These are phyloP conservation scores for Coelinius sp. DNA, from an alignment of 2,888 invertebrate species.

Conservation along the genomic window DNA sequence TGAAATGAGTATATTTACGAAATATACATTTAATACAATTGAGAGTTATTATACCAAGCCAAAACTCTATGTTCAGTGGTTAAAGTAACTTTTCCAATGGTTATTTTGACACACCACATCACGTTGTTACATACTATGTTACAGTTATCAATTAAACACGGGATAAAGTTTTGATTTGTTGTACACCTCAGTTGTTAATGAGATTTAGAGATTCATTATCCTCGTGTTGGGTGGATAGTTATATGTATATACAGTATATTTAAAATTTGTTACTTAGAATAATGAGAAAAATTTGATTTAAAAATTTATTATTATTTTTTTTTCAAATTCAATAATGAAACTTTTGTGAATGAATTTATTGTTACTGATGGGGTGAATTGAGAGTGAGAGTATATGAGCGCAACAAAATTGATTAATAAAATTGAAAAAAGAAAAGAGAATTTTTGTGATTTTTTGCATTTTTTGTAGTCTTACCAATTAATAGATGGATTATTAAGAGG, in stretches of 20 bases:
- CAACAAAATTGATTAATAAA: conserved; percentile 23
- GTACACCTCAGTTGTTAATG: neutral
- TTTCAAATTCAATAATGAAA: conserved; percentile 25
- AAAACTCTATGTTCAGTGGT: neutral
- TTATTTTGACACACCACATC: neutral
- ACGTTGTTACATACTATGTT: neutral
- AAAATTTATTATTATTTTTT: conserved; percentile 28
- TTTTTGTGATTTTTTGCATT: neutral
- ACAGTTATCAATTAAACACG: neutral
- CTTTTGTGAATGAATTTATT: conserved; percentile 23
- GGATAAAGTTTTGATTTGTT: neutral
- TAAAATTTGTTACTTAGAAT: conserved; percentile 46
- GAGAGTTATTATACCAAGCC: neutral
- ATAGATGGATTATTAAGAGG: too few species aligned
- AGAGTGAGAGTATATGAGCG: conserved; percentile 18
- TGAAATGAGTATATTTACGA: neutral
- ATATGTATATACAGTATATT: conserved; percentile 44
- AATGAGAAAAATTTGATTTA: conserved; percentile 23
- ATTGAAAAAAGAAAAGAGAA: conserved; percentile 1
- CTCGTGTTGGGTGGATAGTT: conserved; percentile 5
- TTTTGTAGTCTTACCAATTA: neutral
- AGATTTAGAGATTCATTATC: neutral
- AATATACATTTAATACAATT: neutral
- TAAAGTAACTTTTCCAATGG: neutral
- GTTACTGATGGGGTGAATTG: conserved; percentile 17